phyloP scores from a whole-genome alignment of 2,113 vertebrate species.

The Canis aureus region DNA sequence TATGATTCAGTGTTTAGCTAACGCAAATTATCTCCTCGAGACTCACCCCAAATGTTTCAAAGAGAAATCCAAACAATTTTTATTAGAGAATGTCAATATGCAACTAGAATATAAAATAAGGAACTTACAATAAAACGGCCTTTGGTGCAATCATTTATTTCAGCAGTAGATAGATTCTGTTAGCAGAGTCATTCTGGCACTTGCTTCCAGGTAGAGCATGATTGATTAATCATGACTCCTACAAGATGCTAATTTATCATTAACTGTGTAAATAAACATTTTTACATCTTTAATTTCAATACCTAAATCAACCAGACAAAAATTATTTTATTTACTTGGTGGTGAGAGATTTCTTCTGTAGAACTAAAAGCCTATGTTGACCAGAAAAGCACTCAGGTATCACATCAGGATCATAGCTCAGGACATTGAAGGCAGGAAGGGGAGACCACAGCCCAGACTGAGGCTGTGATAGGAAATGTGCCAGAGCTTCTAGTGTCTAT shows the following conservation, averaged over 20 bases:
- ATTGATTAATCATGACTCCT: slow-evolving; percentile 74
- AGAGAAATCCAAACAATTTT: slow-evolving; percentile 66
- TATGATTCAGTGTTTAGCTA: slow-evolving; percentile 54
- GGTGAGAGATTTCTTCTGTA: neutral
- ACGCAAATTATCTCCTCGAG: slow-evolving; percentile 68
- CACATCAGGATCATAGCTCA: neutral
- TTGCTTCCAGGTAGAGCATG: slow-evolving; percentile 64
- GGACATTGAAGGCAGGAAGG: neutral
- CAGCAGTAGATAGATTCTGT: slow-evolving; percentile 45
- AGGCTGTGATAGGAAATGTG: neutral
- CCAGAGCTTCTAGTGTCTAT: neutral
- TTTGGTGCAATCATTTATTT: slow-evolving; percentile 57
- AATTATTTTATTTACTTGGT: neutral
- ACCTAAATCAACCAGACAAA: slow-evolving; percentile 66
- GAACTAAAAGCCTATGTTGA: neutral
- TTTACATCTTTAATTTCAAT: slow-evolving; percentile 77
- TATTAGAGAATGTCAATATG: slow-evolving; percentile 61
- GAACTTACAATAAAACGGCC: slow-evolving; percentile 17
- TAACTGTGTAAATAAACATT: slow-evolving; percentile 78
- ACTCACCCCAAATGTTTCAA: slow-evolving; percentile 66
- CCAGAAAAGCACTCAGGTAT: neutral
- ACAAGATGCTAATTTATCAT: slow-evolving; percentile 73
- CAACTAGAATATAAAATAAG: slow-evolving; percentile 62
- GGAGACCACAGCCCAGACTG: neutral
- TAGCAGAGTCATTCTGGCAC: slow-evolving; percentile 27